Base-by-base conservation (phyloP, 2,797 vertebrate species). In the Acanthopagrus latus region DNA sequence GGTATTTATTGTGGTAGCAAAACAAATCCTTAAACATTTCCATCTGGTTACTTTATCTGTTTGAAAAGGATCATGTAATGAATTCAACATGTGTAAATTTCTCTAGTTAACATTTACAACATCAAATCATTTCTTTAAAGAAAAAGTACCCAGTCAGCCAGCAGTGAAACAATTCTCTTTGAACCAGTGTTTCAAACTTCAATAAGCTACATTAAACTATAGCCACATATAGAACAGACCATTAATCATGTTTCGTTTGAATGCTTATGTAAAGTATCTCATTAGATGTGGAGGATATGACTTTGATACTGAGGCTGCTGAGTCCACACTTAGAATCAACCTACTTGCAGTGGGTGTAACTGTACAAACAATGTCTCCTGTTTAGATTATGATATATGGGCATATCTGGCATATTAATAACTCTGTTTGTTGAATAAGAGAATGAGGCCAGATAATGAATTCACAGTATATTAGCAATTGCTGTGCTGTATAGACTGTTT, bases 401-500 rank as follows among this genome's bases (percentile, higher is more conserved):
- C 18, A 44, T 44, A 43, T 52, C 7, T 64, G 54, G 54, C 46
- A 25, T 58, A 25, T 29, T 44, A 60, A 13, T 69, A 38, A 48
- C 29, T 23, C 11, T 44, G 59, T 62, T 71, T 57, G 29, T 57
- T 75, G 14, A 48, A 13, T 29, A 48, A 67, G 52, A 11, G 51
- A 66, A 57, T 67, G 46, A 70, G 12, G 25, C 25, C 65, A 41
- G 16, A 27, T 68, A 17, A 63, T 81, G n/a, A 52, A 54, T 71
- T 81, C 65, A 58, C 27, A 64, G 63, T 21, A 68, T 51, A 52
- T 76, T 23, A 48, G 23, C 25, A 54, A 10, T 73, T 47, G 11
- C 27, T 14, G 52, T 21, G n/a, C 54, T 55, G 7, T 62, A 66
- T 48, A 51, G 18, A 44, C 67, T 38, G 69, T 86, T 82, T 67